Conservation (phyloP, 2,888 invertebrate genomes). For the Dasypolia templi region DNA sequence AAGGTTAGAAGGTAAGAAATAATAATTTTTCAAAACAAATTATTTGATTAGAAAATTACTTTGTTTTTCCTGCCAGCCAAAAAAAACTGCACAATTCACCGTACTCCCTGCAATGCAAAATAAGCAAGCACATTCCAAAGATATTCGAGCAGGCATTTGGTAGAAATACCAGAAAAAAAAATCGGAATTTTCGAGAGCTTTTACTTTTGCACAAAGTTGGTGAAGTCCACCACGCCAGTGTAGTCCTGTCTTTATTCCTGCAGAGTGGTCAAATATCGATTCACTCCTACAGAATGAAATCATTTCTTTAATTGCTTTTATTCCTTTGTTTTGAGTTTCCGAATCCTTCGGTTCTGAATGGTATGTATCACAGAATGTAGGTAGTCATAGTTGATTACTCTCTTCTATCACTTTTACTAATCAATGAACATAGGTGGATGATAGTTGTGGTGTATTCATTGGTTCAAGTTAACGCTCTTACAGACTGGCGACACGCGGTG, state of each 20-base stretch:
- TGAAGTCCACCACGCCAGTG: neutral
- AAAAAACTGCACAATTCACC: neutral
- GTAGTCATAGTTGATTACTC: conserved; percentile 39
- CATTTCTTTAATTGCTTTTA: conserved; percentile 34
- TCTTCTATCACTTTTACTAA: conserved; percentile 29
- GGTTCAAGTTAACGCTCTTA: neutral
- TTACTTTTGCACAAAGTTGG: conserved; percentile 10
- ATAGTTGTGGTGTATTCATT: conserved; percentile 22
- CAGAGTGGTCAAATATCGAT: conserved; percentile 27
- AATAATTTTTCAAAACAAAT: neutral
- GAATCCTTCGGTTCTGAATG: conserved; percentile 2
- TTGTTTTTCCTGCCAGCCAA: neutral
- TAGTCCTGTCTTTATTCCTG: neutral
- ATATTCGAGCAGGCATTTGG: conserved; percentile 14
- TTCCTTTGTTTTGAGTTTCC: conserved; percentile 25
- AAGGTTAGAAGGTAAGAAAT: no score
- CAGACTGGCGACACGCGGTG: no score
- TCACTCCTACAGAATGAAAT: conserved; percentile 6
- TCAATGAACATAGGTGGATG: conserved; percentile 22
- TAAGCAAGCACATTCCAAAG: neutral
- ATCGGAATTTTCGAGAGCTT: conserved; percentile 2
- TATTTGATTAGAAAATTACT: neutral
- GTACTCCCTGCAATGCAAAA: neutral
- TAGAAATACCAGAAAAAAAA: conserved; percentile 12
- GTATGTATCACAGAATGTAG: conserved; percentile 14